Percentiles rank a stretch among this genome's conserved stretches.
phyloP scores from a whole-genome alignment of 2,888 invertebrate genomes.

The Cephus nigrinus region DNA sequence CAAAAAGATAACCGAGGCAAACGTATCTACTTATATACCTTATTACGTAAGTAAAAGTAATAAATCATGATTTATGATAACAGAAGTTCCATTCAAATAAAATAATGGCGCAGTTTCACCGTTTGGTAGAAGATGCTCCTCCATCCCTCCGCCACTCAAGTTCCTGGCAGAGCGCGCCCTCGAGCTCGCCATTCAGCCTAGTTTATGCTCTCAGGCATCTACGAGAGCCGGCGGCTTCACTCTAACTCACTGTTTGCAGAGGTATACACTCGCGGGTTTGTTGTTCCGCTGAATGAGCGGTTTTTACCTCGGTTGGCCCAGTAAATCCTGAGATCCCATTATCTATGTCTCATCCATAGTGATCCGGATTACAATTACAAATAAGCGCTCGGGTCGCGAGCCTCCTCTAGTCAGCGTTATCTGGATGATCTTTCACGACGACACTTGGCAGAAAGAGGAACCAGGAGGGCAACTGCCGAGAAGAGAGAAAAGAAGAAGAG shows the following conservation, averaged over 20 bases:
- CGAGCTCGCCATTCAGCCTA: conserved; percentile 28
- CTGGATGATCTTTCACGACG: conserved; percentile 21
- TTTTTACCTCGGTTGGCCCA: conserved; percentile 36
- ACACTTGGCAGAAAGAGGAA: not conserved
- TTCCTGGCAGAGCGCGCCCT: conserved; percentile 1
- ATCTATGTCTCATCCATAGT: conserved; percentile 57
- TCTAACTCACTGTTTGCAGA: conserved; percentile 8
- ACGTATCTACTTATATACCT: not conserved
- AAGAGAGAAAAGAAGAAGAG: not conserved
- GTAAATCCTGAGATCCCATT: conserved; percentile 51
- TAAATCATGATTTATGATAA: conserved; percentile 48
- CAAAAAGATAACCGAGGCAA: too few relatives aligned
- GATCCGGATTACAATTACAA: conserved; percentile 60
- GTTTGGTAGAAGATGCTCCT: conserved; percentile 30
- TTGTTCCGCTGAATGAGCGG: conserved; percentile 23
- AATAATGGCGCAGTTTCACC: conserved; percentile 41
- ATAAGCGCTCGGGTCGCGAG: conserved; percentile 39
- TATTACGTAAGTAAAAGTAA: conserved; percentile 3
- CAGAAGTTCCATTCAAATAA: conserved; percentile 44
- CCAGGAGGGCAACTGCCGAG: not conserved
- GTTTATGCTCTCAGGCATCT: conserved; percentile 26
- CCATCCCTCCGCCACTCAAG: not conserved
- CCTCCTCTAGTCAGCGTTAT: conserved; percentile 16
- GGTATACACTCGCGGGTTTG: conserved; percentile 18
- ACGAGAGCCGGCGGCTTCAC: conserved; percentile 11